Evolutionary conservation across 2,113 vertebrate species (phyloP), one percentile per base, ranked within the genome.

Genomic region (Mungos mungo): DNA sequence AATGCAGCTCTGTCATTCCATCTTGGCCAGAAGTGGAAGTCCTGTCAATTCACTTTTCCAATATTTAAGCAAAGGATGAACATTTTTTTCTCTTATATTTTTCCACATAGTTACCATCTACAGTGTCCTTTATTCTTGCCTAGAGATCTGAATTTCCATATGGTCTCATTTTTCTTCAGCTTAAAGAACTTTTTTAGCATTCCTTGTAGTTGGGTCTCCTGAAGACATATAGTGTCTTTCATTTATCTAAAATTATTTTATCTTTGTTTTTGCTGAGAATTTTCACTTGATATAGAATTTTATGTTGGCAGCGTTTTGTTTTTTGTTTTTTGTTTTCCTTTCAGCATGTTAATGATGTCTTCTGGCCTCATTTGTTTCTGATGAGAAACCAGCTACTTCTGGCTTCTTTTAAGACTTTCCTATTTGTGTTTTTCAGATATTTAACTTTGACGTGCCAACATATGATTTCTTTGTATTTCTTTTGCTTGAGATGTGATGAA

Each of bases 221-320:
- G 13, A 52, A 13, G 69, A 74, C 27, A 7, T 74, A 68, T 68
- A 52, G 80, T 80, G 35, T 3, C 74, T 90, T 96, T 90, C 33
- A 31, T 92, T 80, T 92, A n/a, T 66, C n/a, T 84, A 31, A 93
- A 86, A 69, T 92, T 41, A 71, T 92, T 89, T 85, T 65, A 79
- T 89, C 50, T 88, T 80, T 35, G 25, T 50, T 96, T 94, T 87
- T n/a, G 12, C 52, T 52, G 69, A 11, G 21, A 66, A 23, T 69
- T 95, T 95, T 88, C 38, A 41, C 25, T 93, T 77, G 18, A 60
- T 81, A 33, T 14, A 94, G 41, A 80, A 74, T 79, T 88, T 87
- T 69, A 89, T n/a, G 16, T 57, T 33, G 35, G 33, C 6, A n/a
- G 41, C 10, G 6, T 63, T 41, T 77, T 68, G 8, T 15, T 19